These are phyloP conservation scores for Pempheris klunzingeri DNA, from an alignment of 2,797 vertebrate genomes.

Conservation along the genomic window DNA sequence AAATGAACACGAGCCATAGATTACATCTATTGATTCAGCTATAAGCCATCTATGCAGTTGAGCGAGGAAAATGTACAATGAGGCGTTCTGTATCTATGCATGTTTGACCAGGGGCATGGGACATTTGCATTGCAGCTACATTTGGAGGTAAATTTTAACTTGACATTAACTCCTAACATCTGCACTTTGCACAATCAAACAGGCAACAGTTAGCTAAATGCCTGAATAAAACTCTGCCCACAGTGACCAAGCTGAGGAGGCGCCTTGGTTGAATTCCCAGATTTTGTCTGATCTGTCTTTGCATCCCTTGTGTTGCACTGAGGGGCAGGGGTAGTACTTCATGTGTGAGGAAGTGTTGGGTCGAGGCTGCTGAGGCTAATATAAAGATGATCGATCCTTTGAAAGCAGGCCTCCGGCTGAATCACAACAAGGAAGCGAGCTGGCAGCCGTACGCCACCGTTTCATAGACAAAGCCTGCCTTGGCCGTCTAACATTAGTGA, in stretches of 20 bases:
- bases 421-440: conserved; percentile 54
- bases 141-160: not conserved
- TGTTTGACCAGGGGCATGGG: not conserved
- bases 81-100: not conserved
- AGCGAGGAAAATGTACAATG: not conserved
- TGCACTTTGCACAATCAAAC: not conserved
- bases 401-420: conserved; percentile 41
- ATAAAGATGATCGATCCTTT: conserved; percentile 46
- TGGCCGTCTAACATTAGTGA: conserved; percentile 13
- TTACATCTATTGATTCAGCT: conserved; percentile 9
- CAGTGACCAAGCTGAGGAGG: conserved; percentile 7
- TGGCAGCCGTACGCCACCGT: conserved; percentile 22
- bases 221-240: conserved; percentile 8
- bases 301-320: conserved; percentile 5
- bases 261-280: not conserved
- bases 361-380: conserved; percentile 8
- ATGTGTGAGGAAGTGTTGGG: conserved; percentile 21
- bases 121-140: conserved; percentile 6
- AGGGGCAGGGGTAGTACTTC: not conserved
- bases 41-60: not conserved
- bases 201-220: conserved; percentile 1
- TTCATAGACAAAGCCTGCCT: conserved; percentile 54
- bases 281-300: conserved; percentile 1
- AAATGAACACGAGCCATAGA: conserved; percentile 15
- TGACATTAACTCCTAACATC: not conserved